phyloP scores from a whole-genome alignment of 2,797 vertebrate genomes.

The Percopsis omiscomaycus region DNA sequence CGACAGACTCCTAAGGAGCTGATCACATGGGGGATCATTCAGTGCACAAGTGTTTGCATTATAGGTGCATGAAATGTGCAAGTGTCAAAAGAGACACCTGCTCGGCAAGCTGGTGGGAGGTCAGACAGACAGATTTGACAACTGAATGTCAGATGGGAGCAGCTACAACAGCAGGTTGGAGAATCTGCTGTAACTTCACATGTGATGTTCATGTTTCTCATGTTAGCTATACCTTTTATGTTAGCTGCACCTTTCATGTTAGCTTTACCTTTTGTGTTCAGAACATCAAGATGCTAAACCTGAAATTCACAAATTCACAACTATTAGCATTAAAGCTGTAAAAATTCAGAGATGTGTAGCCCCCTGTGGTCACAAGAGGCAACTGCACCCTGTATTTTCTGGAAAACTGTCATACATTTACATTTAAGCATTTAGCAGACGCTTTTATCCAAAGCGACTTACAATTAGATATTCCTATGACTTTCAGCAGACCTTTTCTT shows the following conservation, averaged over 20 bases:
- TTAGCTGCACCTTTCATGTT: too few species aligned
- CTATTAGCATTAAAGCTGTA: neutral
- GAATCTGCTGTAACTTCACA: neutral
- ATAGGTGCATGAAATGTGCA: neutral
- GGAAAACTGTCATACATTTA: neutral
- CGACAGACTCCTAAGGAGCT: constrained; percentile 22
- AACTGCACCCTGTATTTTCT: neutral
- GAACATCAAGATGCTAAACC: neutral
- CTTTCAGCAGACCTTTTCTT: neutral
- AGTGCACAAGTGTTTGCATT: neutral
- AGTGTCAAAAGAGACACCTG: neutral
- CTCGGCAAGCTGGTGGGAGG: neutral
- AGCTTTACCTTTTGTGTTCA: neutral
- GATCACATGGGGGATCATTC: constrained; percentile 1
- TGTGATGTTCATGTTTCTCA: too few species aligned
- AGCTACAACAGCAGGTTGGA: neutral
- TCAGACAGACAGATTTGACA: neutral
- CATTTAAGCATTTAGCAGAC: too few species aligned
- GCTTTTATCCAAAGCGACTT: too few species aligned
- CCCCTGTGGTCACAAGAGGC: too few species aligned
- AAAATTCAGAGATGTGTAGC: too few species aligned
- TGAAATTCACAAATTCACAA: neutral
- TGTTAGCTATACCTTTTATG: too few species aligned
- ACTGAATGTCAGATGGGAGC: neutral
- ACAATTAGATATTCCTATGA: neutral